Conservation (phyloP, 2,888 invertebrate species). For the Cryptocheilus praepositus region DNA sequence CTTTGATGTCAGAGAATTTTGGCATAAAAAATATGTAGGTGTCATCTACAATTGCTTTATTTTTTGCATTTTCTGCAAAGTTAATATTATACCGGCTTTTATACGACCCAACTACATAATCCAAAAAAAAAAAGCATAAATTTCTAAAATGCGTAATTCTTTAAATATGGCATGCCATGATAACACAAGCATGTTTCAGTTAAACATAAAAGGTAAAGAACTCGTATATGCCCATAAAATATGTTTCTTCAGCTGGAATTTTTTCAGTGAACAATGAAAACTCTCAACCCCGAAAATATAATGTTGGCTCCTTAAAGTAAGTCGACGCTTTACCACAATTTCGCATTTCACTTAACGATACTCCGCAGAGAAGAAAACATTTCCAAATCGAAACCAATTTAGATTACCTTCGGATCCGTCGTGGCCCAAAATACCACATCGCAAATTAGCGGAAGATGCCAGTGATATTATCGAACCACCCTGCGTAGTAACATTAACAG, state of each 20-base stretch:
- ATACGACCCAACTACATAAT: not conserved
- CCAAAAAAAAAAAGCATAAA: conserved; percentile 20
- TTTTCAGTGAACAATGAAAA: conserved; percentile 65
- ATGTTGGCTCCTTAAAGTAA: conserved; percentile 63
- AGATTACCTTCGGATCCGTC: conserved; percentile 69
- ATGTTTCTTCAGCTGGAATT: conserved; percentile 9
- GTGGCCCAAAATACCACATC: conserved; percentile 70
- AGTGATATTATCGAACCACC: conserved; percentile 60
- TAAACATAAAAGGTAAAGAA: conserved; percentile 63
- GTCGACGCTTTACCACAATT: conserved; percentile 12
- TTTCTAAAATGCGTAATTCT: conserved; percentile 54
- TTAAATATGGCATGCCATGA: conserved; percentile 65
- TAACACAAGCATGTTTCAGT: conserved; percentile 53
- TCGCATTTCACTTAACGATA: conserved; percentile 19
- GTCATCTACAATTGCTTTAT: conserved; percentile 37
- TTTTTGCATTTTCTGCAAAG: conserved; percentile 33
- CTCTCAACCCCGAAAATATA: conserved; percentile 57
- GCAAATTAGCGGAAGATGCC: conserved; percentile 56
- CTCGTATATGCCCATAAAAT: conserved; percentile 7
- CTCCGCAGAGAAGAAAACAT: conserved; percentile 9
- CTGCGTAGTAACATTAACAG: conserved; percentile 59
- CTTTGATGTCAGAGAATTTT: conserved; percentile 21
- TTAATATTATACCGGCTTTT: conserved; percentile 26
- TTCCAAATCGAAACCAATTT: conserved; percentile 21
- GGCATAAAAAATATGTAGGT: conserved; percentile 38